These are phyloP conservation scores for Agonopterix alstromeriana DNA, from an alignment of 2,888 invertebrate genomes.

Conservation along the genomic window DNA sequence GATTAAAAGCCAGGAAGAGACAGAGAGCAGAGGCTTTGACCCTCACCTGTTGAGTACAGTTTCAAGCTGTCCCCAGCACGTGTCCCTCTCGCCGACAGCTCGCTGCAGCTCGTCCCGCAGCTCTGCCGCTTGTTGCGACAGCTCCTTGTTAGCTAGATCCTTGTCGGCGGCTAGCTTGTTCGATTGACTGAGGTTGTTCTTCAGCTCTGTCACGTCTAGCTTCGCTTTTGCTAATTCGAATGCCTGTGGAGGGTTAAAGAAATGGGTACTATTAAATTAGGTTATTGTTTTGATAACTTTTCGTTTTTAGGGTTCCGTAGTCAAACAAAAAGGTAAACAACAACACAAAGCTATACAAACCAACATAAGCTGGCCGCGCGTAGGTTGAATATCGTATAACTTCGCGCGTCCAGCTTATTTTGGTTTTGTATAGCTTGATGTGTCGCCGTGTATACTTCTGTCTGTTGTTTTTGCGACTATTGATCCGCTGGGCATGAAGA, in stretches of 20 bases:
- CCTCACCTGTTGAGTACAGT: constrained; percentile 35
- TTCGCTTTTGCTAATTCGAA: constrained; percentile 69
- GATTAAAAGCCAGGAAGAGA: no score
- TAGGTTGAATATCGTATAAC: no score
- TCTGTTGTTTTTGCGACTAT: no score
- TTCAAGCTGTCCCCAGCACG: constrained; percentile 34
- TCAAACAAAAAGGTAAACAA: no score
- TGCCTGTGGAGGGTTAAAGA: constrained; percentile 32
- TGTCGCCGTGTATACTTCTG: no score
- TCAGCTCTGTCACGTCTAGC: constrained; percentile 64
- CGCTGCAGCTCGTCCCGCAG: constrained; percentile 31
- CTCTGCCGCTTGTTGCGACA: constrained; percentile 27
- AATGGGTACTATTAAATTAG: no score
- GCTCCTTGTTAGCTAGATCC: constrained; percentile 39
- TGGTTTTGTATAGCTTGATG: no score
- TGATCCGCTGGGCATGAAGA: no score
- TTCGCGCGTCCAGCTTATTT: no score
- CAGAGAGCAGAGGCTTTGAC: no score
- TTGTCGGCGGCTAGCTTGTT: constrained; percentile 49
- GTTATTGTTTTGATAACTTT: neutral
- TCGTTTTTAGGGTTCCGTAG: neutral
- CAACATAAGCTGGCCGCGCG: no score
- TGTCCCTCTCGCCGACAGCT: constrained; percentile 32
- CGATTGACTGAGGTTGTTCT: constrained; percentile 67
- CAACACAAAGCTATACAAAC: no score